Conservation (phyloP, 2,113 vertebrate genomes). For the Misgurnus anguillicaudatus region DNA sequence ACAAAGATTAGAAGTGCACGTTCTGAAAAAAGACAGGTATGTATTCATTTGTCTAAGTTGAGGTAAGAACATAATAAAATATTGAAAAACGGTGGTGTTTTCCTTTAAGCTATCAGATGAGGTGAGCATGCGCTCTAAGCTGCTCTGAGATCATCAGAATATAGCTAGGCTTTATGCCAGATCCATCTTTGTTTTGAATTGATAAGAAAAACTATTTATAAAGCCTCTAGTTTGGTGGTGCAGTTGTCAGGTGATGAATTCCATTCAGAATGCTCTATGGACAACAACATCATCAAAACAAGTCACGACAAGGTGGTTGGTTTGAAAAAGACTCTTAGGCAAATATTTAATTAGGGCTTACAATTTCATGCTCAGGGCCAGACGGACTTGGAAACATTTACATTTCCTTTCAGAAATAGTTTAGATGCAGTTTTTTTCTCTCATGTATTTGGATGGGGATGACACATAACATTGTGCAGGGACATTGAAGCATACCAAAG, state of each 20-base stretch:
- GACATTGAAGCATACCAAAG: constrained; percentile 59
- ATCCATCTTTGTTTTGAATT: constrained; percentile 60
- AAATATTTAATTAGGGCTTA: neutral
- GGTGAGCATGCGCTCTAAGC: constrained; percentile 64
- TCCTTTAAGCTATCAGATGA: constrained; percentile 58
- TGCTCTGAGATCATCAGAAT: constrained; percentile 62
- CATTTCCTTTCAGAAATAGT: neutral
- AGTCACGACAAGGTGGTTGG: neutral
- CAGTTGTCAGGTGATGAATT: constrained; percentile 3
- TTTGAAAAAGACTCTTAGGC: neutral
- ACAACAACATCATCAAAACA: constrained; percentile 8
- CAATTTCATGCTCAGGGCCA: neutral
- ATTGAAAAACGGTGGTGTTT: no score
- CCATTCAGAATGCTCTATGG: constrained; percentile 9
- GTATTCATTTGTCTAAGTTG: no score
- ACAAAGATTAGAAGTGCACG: no score
- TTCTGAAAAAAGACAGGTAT: no score
- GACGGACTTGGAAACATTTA: neutral
- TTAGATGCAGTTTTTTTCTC: neutral
- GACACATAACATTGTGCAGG: constrained; percentile 11
- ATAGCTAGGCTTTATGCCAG: constrained; percentile 63
- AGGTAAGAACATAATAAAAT: no score
- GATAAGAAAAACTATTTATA: constrained; percentile 61
- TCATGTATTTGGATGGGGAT: constrained; percentile 3
- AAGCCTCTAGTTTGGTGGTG: constrained; percentile 53